Evolutionary conservation across 2,888 invertebrate species (phyloP), one percentile per base, ranked within the genome.

Genomic region (Diaphora mendica): DNA sequence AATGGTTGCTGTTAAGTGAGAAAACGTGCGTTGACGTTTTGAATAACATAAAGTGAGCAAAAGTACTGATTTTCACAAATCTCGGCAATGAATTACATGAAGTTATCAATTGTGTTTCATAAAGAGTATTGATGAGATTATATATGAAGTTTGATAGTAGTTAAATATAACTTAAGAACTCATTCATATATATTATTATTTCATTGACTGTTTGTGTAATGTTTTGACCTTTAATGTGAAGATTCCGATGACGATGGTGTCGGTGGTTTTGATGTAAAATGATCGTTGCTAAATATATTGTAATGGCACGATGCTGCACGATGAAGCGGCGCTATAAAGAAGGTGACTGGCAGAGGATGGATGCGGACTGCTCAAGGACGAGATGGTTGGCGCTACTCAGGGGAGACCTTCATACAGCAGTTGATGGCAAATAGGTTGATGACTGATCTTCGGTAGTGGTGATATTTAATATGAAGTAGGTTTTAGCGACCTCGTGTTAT

Each of bases 21-120:
- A n/a, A 68, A 67, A 48, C 33, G 48, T 67, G 48, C 23, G 48
- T 67, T 30, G 20, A 44, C 48, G 23, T 48, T 67, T 67, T 67
- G 48, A 67, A 26, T 44, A 44, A 17, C 3, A 44, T 66, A 20
- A 8, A 44, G 44, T 67, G 20, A 26, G 30, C 17, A 17, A 4
- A 59, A 26, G 3, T 59, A n/a, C 1, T 23, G n/a, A 15, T 67
- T 62, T 30, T 30, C 2, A 17, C 17, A 30, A 30, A 62, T 62
- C 17, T 30, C 30, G 17, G 30, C 17, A 62, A 62, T 62, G 26
- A 62, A 62, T 62, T 7, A 30, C 0, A 17, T 62, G 62, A 62
- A 26, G 4, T 26, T 62, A 30, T 62, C 62, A 62, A 62, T 30
- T 30, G 26, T 62, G 62, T 15, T 62, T 30, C 62, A 30, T 62